A percentile compares a stretch with the other conserved stretches of the same genome.
These are phyloP conservation scores for Engystomops pustulosus DNA, from an alignment of 2,113 vertebrate species.

Conservation along the genomic window DNA sequence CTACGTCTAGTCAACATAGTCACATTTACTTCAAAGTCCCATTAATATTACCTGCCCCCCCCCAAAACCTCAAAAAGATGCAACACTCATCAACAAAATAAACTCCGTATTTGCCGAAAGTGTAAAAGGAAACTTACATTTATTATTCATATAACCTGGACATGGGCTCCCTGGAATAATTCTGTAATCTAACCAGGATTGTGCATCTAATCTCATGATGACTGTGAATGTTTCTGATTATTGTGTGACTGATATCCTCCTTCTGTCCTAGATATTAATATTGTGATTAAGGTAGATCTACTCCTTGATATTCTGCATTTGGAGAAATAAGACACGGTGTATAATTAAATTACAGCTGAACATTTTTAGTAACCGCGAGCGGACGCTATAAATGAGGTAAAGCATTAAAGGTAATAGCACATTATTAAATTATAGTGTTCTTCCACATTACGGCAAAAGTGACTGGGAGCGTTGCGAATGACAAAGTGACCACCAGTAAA, in stretches of 20 bases:
- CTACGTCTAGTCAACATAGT: too few species aligned
- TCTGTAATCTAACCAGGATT: slow-evolving; percentile 28
- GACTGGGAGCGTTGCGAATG: not conserved
- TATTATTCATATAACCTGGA: not conserved
- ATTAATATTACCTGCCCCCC: too few species aligned
- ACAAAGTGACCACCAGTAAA: not conserved
- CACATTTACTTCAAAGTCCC: too few species aligned
- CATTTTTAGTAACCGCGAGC: not conserved
- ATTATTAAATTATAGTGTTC: slow-evolving; percentile 9
- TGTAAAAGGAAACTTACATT: not conserved
- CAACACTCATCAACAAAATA: too few species aligned
- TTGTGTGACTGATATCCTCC: slow-evolving; percentile 33
- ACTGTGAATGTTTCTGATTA: slow-evolving; percentile 39
- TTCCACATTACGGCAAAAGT: not conserved
- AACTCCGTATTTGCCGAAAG: too few species aligned
- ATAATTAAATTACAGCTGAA: slow-evolving; percentile 36
- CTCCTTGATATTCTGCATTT: slow-evolving; percentile 31
- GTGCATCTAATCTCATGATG: slow-evolving; percentile 29
- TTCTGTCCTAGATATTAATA: slow-evolving; percentile 39
- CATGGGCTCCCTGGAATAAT: not conserved
- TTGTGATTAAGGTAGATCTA: slow-evolving; percentile 47
- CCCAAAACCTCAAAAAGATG: too few species aligned
- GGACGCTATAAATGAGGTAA: not conserved
- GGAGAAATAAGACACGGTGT: slow-evolving; percentile 34
- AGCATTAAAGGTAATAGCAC: not conserved